These are phyloP conservation scores for Etheostoma cragini DNA, from an alignment of 2,113 vertebrate genomes.

Conservation along the genomic window DNA sequence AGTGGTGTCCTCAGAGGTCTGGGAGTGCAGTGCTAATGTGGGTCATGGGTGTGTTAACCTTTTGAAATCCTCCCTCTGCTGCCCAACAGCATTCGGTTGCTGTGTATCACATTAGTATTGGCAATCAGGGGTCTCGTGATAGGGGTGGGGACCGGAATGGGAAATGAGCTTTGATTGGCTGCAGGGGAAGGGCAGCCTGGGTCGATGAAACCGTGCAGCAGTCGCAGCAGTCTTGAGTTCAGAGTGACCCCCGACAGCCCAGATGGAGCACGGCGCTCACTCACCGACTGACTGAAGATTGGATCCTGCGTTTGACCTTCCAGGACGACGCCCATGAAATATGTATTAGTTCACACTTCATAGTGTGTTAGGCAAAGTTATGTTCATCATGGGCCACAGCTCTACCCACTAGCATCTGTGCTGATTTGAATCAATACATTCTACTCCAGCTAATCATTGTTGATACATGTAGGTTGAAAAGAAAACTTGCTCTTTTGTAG, in stretches of 20 bases:
- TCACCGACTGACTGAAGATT: conserved; percentile 42
- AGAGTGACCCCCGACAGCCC: conserved; percentile 22
- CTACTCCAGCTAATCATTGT: conserved; percentile 16
- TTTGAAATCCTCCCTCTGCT: conserved; percentile 40
- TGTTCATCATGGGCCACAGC: conserved; percentile 37
- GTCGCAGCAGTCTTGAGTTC: conserved; percentile 29
- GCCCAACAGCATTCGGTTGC: conserved; percentile 55
- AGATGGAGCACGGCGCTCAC: conserved; percentile 24
- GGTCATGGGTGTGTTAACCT: conserved; percentile 62
- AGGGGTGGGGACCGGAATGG: conserved; percentile 56
- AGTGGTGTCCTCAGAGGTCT: conserved; percentile 45
- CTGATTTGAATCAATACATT: conserved; percentile 42
- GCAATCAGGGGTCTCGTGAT: conserved; percentile 52
- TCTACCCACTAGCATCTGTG: conserved; percentile 61
- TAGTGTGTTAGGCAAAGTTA: conserved; percentile 46
- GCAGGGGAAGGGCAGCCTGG: conserved; percentile 33
- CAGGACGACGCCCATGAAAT: conserved; percentile 53
- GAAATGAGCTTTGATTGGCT: conserved; percentile 69
- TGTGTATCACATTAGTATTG: conserved; percentile 54
- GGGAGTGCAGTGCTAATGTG: conserved; percentile 28
- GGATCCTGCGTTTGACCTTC: conserved; percentile 73
- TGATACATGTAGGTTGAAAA: conserved; percentile 17
- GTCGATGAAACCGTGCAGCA: conserved; percentile 51
- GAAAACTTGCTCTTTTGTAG: not conserved
- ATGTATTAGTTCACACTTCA: conserved; percentile 68